Evolutionary conservation across 2,797 vertebrate species (phyloP), one percentile per base, ranked within the genome.

Genomic region (Argentina silus): DNA sequence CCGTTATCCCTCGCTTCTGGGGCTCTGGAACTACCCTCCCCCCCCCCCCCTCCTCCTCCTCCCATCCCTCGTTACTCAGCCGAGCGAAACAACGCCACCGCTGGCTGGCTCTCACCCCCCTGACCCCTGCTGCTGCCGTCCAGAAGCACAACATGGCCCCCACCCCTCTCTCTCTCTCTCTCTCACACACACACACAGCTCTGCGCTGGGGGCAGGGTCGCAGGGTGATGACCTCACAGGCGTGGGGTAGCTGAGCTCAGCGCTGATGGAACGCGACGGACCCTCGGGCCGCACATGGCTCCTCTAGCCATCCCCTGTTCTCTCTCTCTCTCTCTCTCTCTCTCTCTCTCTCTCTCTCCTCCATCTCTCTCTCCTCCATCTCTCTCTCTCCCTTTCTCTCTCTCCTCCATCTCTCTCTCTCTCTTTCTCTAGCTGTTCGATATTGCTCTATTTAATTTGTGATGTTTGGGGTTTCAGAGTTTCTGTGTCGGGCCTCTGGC

Each of bases 191-290:
- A 23, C 48, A 7, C 72, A 73, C 70, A 3, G 6, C 47, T 19
- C 12, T 69, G 63, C 72, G 85, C 89, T 85, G 73, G 68, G 59
- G 78, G 86, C 83, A 78, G 69, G 80, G 85, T 89, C 84, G 78
- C 17, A 60, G 79, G 86, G 78, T 86, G 53, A 72, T 84, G 88
- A 87, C 85, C 85, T 89, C 73, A 78, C 60, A 77, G 75, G 48
- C 76, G n/a, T n/a, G 75, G 19, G 36, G 66, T 85, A 71, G 75
- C 78, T 80, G 76, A 79, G 77, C 73, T 79, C 63, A 83, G 85
- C 78, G 71, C 77, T 88, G 84, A 88, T 90, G 73, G 72, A 78
- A 83, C 70, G 81, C 83, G 79, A 85, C 81, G 78, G 48, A 45
- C 78, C 82, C 80, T 88, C 62, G 77, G 77, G 78, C 82, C 84